Percentiles rank a stretch among this genome's conserved stretches.
These are phyloP conservation scores for Diachrysia chrysitis DNA, from an alignment of 2,888 invertebrate species.

Conservation along the genomic window DNA sequence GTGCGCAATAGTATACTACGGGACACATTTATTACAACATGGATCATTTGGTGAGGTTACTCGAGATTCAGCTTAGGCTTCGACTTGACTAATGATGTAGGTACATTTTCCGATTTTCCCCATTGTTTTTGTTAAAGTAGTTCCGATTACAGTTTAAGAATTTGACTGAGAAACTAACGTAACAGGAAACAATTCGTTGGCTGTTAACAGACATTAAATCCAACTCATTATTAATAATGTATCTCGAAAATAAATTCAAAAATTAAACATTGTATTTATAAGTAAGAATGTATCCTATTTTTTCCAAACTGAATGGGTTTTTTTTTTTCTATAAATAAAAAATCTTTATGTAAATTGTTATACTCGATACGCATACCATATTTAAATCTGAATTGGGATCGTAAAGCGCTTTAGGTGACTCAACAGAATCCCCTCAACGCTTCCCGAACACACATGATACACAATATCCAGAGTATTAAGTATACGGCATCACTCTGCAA, in stretches of 20 bases:
- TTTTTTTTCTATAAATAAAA: background rate
- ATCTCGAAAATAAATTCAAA: too few species aligned
- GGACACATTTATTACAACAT: slow-evolving; percentile 59
- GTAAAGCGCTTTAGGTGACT: background rate
- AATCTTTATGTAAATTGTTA: background rate
- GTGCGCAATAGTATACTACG: slow-evolving; percentile 34
- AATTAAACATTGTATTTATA: background rate
- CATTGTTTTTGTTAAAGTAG: slow-evolving; percentile 33
- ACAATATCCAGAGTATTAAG: slow-evolving; percentile 22
- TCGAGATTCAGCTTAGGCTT: slow-evolving; percentile 49
- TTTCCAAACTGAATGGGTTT: background rate
- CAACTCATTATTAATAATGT: background rate
- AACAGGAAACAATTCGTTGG: background rate
- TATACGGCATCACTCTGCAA: slow-evolving; percentile 37
- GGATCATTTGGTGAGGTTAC: slow-evolving; percentile 61
- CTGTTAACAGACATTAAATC: background rate
- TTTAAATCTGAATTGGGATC: slow-evolving; percentile 6
- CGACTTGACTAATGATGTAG: slow-evolving; percentile 58
- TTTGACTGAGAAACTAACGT: background rate
- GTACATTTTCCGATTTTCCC: slow-evolving; percentile 44
- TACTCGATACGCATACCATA: slow-evolving; percentile 3
- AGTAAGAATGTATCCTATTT: too few species aligned
- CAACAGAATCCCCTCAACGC: background rate
- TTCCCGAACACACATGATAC: slow-evolving; percentile 5
- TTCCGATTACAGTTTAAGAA: slow-evolving; percentile 13